phyloP scores from a whole-genome alignment of 2,113 vertebrate species.

The Gymnarchus niloticus region DNA sequence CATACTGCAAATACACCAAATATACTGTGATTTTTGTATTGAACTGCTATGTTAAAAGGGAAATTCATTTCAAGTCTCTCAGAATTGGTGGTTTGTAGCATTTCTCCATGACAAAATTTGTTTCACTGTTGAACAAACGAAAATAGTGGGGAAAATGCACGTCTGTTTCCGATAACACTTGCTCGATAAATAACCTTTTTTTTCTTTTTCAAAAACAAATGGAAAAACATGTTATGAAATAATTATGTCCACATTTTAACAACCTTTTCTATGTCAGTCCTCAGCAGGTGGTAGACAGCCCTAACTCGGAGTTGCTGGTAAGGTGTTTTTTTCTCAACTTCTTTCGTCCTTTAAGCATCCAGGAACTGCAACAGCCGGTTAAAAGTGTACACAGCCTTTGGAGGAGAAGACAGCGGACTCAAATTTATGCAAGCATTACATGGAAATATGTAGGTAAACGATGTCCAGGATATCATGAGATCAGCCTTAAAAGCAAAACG shows the following conservation, averaged over 20 bases:
- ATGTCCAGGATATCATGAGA: too few species aligned
- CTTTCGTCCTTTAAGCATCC: not conserved
- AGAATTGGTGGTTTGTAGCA: not conserved
- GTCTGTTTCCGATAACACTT: not conserved
- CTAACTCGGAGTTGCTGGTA: not conserved
- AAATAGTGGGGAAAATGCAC: not conserved
- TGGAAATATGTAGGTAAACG: not conserved
- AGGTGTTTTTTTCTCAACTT: not conserved
- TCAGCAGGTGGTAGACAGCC: constrained; percentile 3
- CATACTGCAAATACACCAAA: not conserved
- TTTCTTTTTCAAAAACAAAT: not conserved
- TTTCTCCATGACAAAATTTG: not conserved
- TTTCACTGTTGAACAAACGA: not conserved
- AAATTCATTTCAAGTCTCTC: not conserved
- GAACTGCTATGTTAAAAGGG: not conserved
- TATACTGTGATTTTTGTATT: not conserved
- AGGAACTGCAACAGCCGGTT: not conserved
- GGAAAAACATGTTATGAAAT: not conserved
- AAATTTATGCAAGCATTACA: constrained; percentile 1
- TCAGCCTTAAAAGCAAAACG: not conserved
- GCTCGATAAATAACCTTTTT: not conserved
- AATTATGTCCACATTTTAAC: not conserved
- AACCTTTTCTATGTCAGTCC: not conserved
- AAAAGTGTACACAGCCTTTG: not conserved
- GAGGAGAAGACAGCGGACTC: not conserved